Base-by-base conservation (phyloP, 2,888 invertebrate species). In the Philaethria dido region DNA sequence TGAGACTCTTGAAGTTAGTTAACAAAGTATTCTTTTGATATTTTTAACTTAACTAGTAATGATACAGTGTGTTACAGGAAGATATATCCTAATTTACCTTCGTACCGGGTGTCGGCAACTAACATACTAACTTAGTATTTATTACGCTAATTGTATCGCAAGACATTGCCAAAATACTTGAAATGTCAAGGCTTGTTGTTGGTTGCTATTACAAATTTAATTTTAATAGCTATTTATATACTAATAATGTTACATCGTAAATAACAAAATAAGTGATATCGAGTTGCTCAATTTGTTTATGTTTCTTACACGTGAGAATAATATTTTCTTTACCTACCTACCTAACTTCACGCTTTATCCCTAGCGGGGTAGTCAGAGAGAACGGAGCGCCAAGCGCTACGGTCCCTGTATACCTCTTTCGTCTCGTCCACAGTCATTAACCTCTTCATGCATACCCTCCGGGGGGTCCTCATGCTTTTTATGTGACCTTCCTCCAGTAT, bases 131-230 rank as follows among this genome's bases (percentile, higher is more conserved):
- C 13, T 36, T 55, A 36, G 36, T 55, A 20, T 55, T 36, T 55
- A 36, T 54, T 36, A 39, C 20, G 36, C 14, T 55, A 55, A 36
- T 36, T 18, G 20, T 55, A 55, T 36, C 20, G 55, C 18, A 36
- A 55, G 20, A 18, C 8, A 3, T 52, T 52, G 52, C 29, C 47
- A 42, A 42, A 29, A 25, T 29, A 25, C 9, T 52, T 52, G 0
- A 62, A 62, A 62, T 62, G 62, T 62, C 62, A 52, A 62, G 62
- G 62, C n/a, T 55, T 14, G 36, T 18, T 54, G 18, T 54, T 54
- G 18, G 18, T 54, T 54, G 18, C 33, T 36, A 18, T 36, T 36
- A 18, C 36, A 52, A 29, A 33, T 54, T 54, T 54, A 11, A 11
- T 54, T 54, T 20, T 54, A 54, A 54, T 36, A 54, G 54, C 18